phyloP scores from a whole-genome alignment of 2,113 vertebrate species.

The Heteronetta atricapilla region DNA sequence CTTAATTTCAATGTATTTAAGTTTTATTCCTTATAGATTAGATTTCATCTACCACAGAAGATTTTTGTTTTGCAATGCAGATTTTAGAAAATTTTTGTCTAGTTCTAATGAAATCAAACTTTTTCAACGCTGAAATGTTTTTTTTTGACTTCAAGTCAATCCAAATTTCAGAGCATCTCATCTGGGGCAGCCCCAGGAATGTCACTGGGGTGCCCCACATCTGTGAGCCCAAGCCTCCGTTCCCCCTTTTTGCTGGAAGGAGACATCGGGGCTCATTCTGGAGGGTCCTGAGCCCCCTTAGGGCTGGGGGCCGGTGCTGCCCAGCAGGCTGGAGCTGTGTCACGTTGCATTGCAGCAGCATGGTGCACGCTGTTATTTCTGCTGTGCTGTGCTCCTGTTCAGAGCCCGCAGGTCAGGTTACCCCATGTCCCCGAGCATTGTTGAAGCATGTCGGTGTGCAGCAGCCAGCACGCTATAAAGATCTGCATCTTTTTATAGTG shows the following conservation, averaged over 20 bases:
- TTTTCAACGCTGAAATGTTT: not conserved
- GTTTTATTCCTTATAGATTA: not conserved
- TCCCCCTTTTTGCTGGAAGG: not conserved
- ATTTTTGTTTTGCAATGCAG: not conserved
- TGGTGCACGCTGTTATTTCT: not conserved
- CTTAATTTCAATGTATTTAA: not conserved
- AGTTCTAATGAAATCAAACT: not conserved
- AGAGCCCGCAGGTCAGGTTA: not conserved
- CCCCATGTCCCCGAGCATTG: not conserved
- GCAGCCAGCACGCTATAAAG: not conserved
- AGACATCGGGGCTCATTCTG: not conserved
- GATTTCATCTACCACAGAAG: not conserved
- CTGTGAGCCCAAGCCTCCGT: not conserved
- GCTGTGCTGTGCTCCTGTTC: not conserved
- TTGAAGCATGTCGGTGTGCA: not conserved
- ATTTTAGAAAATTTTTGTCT: not conserved
- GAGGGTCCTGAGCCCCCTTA: not conserved
- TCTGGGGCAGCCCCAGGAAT: not conserved
- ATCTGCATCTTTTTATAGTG: constrained; percentile 15
- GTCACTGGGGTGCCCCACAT: not conserved
- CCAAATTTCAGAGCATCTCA: not conserved
- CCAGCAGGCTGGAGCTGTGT: not conserved
- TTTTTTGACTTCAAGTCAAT: not conserved
- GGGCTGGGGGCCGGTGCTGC: not conserved
- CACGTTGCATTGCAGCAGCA: accelerated